A percentile compares a stretch with the other conserved stretches of the same genome.
phyloP scores from a whole-genome alignment of 2,113 vertebrate genomes.

The Thinocorus orbignyianus region DNA sequence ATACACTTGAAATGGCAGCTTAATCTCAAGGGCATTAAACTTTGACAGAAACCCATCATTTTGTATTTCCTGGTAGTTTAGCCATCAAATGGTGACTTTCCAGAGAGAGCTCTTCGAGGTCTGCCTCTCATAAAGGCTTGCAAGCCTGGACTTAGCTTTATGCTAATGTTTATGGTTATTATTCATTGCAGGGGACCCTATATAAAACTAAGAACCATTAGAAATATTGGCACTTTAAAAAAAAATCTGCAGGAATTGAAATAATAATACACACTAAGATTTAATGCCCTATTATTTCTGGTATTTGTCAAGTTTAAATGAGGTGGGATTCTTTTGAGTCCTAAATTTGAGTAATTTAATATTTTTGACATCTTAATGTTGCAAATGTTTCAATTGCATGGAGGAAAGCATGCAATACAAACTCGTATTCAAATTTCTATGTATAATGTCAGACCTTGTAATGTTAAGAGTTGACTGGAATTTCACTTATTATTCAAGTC shows the following conservation, averaged over 20 bases:
- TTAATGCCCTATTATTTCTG: not conserved
- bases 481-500: not conserved
- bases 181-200: not conserved
- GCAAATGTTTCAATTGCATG: not conserved
- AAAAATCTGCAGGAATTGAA: not conserved
- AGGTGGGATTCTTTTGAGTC: not conserved
- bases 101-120: not conserved
- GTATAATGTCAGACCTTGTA: not conserved
- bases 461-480: not conserved
- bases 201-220: not conserved
- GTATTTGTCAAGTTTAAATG: not conserved
- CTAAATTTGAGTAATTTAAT: not conserved
- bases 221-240: not conserved
- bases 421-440: not conserved
- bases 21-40: slow-evolving; percentile 36
- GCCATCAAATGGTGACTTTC: not conserved
- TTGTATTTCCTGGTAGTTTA: slow-evolving; percentile 20
- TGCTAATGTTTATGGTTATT: not conserved
- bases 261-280: not conserved
- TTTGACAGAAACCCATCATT: not conserved
- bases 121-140: not conserved
- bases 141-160: not conserved
- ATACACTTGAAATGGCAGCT: slow-evolving; percentile 6
- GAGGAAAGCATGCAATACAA: not conserved
- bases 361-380: not conserved